phyloP scores from a whole-genome alignment of 2,888 invertebrate genomes.

The Lithosia quadra region DNA sequence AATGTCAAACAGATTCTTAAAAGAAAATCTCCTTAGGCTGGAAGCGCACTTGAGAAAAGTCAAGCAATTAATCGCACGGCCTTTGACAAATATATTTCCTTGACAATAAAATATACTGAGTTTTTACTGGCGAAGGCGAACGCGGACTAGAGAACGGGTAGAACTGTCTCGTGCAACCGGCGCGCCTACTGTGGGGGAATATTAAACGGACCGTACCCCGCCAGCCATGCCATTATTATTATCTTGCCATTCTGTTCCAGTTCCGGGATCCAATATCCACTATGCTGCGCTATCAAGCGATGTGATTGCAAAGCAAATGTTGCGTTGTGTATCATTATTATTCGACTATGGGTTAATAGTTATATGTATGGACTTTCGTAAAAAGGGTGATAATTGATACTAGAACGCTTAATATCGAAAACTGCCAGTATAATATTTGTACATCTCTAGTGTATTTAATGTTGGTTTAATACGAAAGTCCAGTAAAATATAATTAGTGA shows the following conservation, averaged over 20 bases:
- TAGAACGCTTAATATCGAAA: conserved; percentile 46
- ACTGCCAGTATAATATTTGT: conserved; percentile 55
- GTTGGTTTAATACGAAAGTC: conserved; percentile 80
- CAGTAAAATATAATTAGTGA: conserved; percentile 87
- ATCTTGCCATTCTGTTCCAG: conserved; percentile 71
- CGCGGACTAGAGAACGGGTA: conserved; percentile 73
- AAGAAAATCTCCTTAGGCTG: conserved; percentile 56
- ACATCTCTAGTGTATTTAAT: conserved; percentile 67
- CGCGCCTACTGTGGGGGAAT: conserved; percentile 79
- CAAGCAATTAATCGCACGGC: conserved; percentile 77
- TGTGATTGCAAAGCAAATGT: conserved; percentile 53
- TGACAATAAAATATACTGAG: conserved; percentile 83
- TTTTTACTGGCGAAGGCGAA: conserved; percentile 76
- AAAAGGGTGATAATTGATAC: conserved; percentile 21
- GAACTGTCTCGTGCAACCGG: conserved; percentile 80
- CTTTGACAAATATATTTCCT: conserved; percentile 84
- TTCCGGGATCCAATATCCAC: conserved; percentile 57
- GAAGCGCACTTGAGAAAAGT: conserved; percentile 68
- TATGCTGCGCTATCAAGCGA: conserved; percentile 45
- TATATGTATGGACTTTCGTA: conserved; percentile 27
- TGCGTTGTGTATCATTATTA: conserved; percentile 45
- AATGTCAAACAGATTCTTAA: conserved; percentile 47
- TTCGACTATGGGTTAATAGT: conserved; percentile 32
- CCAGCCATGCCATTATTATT: conserved; percentile 67
- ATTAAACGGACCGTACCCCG: conserved; percentile 77